Conservation (phyloP, 2,797 vertebrate genomes). For the Enoplosus armatus region DNA sequence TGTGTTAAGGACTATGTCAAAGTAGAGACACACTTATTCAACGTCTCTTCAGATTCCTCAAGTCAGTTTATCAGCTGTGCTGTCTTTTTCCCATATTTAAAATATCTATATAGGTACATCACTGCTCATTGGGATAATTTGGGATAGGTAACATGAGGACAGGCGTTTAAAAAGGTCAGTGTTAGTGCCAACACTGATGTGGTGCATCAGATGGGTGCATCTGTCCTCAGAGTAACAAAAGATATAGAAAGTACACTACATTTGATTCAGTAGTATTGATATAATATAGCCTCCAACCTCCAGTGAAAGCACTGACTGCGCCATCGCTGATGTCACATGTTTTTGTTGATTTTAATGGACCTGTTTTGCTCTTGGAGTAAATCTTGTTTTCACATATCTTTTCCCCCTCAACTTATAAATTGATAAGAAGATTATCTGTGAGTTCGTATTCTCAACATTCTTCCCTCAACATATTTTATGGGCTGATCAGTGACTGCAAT, state of each 20-base stretch:
- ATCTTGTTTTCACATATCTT: no score
- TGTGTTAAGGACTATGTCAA: background rate
- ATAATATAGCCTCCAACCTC: background rate
- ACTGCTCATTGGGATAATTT: no score
- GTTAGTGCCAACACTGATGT: background rate
- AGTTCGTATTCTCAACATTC: background rate
- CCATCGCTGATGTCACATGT: background rate
- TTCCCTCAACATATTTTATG: background rate
- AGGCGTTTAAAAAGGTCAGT: background rate
- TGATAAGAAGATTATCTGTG: background rate
- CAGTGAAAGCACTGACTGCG: background rate
- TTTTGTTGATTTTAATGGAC: no score
- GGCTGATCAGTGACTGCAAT: background rate
- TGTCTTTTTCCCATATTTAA: no score
- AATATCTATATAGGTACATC: background rate
- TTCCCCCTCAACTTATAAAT: no score
- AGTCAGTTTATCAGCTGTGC: no score
- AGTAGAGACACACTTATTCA: background rate
- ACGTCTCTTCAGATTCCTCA: no score
- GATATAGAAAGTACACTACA: background rate
- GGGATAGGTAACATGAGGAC: no score
- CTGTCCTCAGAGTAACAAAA: background rate
- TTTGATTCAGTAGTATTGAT: no score
- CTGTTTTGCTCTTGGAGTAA: no score
- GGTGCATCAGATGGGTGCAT: no score